Evolutionary conservation across 37 sponge, comb jelly and placozoan genomes (phyloP), one percentile per base, ranked within the genome.

Genomic region (Cliona cf. orientalis): DNA sequence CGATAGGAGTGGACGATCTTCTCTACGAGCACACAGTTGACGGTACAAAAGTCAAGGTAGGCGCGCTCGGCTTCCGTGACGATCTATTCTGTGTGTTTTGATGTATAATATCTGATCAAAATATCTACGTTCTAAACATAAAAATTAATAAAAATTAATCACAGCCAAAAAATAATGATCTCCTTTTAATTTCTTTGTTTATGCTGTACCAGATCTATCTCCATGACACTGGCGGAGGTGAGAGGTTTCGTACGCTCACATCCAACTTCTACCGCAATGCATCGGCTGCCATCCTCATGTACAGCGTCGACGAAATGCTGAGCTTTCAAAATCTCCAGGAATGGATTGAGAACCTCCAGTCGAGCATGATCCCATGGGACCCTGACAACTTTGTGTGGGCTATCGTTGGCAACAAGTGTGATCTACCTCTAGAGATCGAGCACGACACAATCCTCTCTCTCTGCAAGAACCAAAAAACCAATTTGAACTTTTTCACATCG

Each of bases 201-300:
- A 33, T 45, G 28, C 40, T 1, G 38, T 33, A 44, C 23, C 55
- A 91, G 92, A 80, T 79, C 37, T 64, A 83, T 46, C 71, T 92
- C 19, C 72, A 80, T 41, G 93, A 92, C 66, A 92, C 93, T 25
- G 93, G 89, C n/a, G 89, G 93, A 19, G 81, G 81, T 21, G 93
- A 92, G 70, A 75, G 89, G 22, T 88, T 85, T 71, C 38, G 93
- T 40, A 88, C 93, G 3, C 61, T 92, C 12, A 92, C 93, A 6
- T 75, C 82, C 49, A 84, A 75, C 37, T 92, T 84, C 59, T 92
- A 81, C 74, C 81, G 93, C 17, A 42, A 88, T 58, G 85, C 89
- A n/a, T 21, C 57, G 11, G 89, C 78, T 59, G 93, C 85, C 60
- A 81, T 92, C 22, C 68, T 92, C 63, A 80, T 92, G 71, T 92